Conservation (phyloP, 2,888 invertebrate genomes). For the Oeneis ivallda region DNA sequence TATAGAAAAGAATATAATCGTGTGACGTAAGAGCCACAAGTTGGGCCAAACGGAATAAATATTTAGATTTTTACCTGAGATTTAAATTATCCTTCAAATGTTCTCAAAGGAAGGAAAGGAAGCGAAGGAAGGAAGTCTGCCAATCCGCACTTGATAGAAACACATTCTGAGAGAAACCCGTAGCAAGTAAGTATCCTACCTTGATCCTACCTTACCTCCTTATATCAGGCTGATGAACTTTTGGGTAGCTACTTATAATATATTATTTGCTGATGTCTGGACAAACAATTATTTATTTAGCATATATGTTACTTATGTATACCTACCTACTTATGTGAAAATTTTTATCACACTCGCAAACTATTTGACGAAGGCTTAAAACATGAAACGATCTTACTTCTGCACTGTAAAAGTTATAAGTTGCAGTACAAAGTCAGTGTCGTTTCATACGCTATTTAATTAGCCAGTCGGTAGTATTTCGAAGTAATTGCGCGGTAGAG, state of each 20-base stretch:
- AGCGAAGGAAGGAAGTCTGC: too few relatives aligned
- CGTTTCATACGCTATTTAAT: slow-evolving; percentile 25
- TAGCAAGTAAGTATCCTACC: too few relatives aligned
- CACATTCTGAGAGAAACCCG: too few relatives aligned
- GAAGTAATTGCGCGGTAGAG: slow-evolving; percentile 45
- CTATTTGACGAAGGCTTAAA: slow-evolving; percentile 52
- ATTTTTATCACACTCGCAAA: slow-evolving; percentile 40
- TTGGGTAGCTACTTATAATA: too few relatives aligned
- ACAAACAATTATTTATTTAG: background rate
- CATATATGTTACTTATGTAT: slow-evolving; percentile 8
- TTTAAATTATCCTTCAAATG: too few relatives aligned
- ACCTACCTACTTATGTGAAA: slow-evolving; percentile 31
- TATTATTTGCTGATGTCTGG: slow-evolving; percentile 7
- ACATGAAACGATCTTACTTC: slow-evolving; percentile 26
- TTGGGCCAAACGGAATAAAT: too few relatives aligned
- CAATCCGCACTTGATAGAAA: too few relatives aligned
- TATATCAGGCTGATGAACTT: background rate
- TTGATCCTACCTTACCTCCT: too few relatives aligned
- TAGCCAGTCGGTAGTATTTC: background rate
- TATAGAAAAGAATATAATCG: too few relatives aligned
- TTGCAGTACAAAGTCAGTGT: slow-evolving; percentile 17
- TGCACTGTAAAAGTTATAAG: slow-evolving; percentile 9
- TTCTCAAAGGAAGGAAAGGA: too few relatives aligned
- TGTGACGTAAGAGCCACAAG: too few relatives aligned
- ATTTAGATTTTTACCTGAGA: too few relatives aligned